Base-by-base conservation (phyloP, 2,888 invertebrate species). In the Griposia aprilina region DNA sequence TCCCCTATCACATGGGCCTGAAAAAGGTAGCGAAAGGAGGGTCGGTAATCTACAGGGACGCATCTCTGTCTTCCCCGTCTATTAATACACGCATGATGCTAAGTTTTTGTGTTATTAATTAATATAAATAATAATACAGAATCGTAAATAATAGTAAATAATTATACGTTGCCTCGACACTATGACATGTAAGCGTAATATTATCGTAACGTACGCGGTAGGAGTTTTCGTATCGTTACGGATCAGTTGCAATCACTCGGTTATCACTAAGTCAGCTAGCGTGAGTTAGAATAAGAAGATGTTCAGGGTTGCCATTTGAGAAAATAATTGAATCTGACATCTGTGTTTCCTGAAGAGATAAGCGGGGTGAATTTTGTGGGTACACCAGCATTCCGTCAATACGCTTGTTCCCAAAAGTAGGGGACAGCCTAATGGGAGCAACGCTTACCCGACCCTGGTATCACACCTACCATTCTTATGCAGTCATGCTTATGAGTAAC, bases 221-320 rank as follows among this genome's bases (percentile, higher is more conserved):
- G 84, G 81, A 65, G 84, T 84, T 80, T 65, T 78, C 30, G n/a
- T 76, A 59, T 76, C 52, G 55, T n/a, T 13, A 60, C 69, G 80
- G 84, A 84, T 84, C 84, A 79, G 8, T 50, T 48, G 13, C 48
- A 83, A 80, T 83, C 80, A 69, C 17, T 59, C 78, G 1, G 26
- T 45, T 83, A 68, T 81, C 65, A 66, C 52, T 10, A 63, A 66
- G 59, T 52, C 63, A 60, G 66, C 8, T 20, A 17, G 45, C 36
- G 11, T 17, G 15, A 20, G 41, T 15, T 26, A 23, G 50, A 30
- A 23, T 52, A 41, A 36, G 26, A 45, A 65, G 23, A 23, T 69
- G 30, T 26, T 63, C 57, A 83, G 63, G 76, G 63, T 36, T 80
- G 45, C 4, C 60, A 26, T n/a, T 1, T 15, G 30, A 26, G 7